phyloP scores from a whole-genome alignment of 2,113 vertebrate genomes.

The Cebus imitator region DNA sequence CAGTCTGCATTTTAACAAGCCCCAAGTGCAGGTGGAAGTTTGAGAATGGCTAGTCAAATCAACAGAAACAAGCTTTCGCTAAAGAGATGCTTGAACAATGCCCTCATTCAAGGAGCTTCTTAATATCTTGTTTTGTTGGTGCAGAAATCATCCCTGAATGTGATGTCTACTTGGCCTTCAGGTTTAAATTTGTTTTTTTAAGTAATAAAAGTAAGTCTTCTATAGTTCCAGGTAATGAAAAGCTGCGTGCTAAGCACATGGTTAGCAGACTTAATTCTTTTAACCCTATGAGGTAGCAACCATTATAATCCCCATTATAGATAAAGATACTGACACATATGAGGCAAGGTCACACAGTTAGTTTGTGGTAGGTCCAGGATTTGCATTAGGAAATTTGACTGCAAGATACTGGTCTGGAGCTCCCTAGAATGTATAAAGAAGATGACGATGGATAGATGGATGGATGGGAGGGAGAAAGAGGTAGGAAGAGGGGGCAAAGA shows the following conservation, averaged over 20 bases:
- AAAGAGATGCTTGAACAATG: not conserved
- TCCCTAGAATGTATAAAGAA: not conserved
- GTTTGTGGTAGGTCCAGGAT: not conserved
- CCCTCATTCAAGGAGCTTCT: not conserved
- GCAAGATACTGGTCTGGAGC: not conserved
- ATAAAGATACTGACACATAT: not conserved
- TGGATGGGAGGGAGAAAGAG: too few relatives aligned
- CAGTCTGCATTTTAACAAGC: not conserved
- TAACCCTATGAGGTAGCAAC: not conserved
- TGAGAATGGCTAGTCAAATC: not conserved
- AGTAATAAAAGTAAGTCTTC: not conserved
- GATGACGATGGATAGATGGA: too few relatives aligned
- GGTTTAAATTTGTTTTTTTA: not conserved
- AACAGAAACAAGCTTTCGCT: not conserved
- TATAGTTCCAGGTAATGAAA: not conserved
- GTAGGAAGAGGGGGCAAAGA: not conserved
- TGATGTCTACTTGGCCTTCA: not conserved
- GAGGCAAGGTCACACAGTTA: not conserved
- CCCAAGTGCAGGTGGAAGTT: not conserved
- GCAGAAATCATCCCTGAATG: not conserved
- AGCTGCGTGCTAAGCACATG: not conserved
- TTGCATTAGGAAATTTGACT: not conserved
- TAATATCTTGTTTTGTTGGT: not conserved
- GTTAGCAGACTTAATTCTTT: not conserved
- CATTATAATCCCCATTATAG: not conserved